Evolutionary conservation across 1,140 invertebrate genomes (phyloP), one percentile per base, ranked within the genome.

Genomic region (Drosophila jambulina): DNA sequence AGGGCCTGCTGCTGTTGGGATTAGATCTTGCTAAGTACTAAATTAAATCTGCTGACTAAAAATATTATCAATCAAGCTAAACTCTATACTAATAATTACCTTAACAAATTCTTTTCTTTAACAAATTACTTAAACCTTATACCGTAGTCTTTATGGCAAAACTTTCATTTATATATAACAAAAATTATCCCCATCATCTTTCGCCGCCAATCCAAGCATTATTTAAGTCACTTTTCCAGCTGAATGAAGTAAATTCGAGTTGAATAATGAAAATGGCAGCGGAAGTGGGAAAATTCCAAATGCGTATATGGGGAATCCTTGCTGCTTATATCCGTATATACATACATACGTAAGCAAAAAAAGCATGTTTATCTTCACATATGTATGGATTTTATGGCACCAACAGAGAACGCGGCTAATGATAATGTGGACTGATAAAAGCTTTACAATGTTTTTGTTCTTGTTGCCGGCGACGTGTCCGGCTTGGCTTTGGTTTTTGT

Each of bases 391-490:
- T 78, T 85, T 74, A 86, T 70, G 79, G 38, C 51, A 51, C 17
- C 53, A 68, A 51, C 42, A 70, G 64, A 49, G 34, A 43, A 63
- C 53, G 63, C 57, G 57, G 58, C 75, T 74, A 75, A 85, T 86
- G 82, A 87, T 75, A 71, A 82, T 85, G 64, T 58, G 82, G 36
- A 69, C 69, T 85, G 79, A 85, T 85, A 87, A 85, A 85, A 85
- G 82, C 82, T 71, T 87, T 82, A 87, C 75, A 85, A 71, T 87
- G 79, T 87, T 85, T 75, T 78, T 60, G 42, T 57, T 56, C 34
- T 56, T 53, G 42, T 59, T 68, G 48, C 32, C 82, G 38, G 49
- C 53, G 75, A 67, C 75, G 65, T 83, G 72, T 80, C 65, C 82
- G 42, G 63, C 75, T 65, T 43, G 64, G 57, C 59, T 57, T 49